Base-by-base conservation (phyloP, 2,888 invertebrate species). In the Glaucopsyche alexis region DNA sequence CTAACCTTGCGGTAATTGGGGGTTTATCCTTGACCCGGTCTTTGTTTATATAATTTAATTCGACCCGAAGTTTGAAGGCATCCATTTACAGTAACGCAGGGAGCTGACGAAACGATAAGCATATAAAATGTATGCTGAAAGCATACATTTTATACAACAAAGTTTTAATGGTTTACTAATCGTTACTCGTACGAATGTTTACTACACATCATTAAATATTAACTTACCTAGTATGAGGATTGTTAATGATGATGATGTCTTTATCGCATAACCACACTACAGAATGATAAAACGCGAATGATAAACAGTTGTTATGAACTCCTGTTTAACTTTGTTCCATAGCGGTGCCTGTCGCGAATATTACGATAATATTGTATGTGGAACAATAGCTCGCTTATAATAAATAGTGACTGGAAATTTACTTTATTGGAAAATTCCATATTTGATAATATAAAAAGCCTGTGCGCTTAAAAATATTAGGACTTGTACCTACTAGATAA, bases 241-340 rank as follows among this genome's bases (percentile, higher is more conserved):
- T 29, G 29, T 29, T 29, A 4, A 8, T 52, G 16, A 3, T 52
- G 19, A 29, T 55, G 55, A 55, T 55, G 9, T 4, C 55, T 11
- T 11, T 55, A 55, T 11, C 19, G 11, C 19, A 55, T 11, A 55
- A 55, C 9, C 9, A 19, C 19, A 55, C 9, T 55, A 11, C 11
- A 55, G 19, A 55, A 11, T 11, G 29, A 6, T 29, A 38, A 8
- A 60, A 29, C 29, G 13, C 13, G 60, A 29, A 60, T 55, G 60
- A 60, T 29, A 60, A 60, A 60, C 60, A 60, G 29, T 60, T 38
- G 60, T 38, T 60, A 60, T 29, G 19, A 55, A 19, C 19, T 55
- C 55, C 13, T 60, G 60, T 60, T 29, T 60, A 60, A 60, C 60
- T 60, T 60, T 60, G 60, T 60, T 60, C 14, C 55, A 16, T 16